A percentile compares a stretch with the other conserved stretches of the same genome.
These are phyloP conservation scores for Cathartes aura DNA, from an alignment of 2,113 vertebrate genomes.

Conservation along the genomic window DNA sequence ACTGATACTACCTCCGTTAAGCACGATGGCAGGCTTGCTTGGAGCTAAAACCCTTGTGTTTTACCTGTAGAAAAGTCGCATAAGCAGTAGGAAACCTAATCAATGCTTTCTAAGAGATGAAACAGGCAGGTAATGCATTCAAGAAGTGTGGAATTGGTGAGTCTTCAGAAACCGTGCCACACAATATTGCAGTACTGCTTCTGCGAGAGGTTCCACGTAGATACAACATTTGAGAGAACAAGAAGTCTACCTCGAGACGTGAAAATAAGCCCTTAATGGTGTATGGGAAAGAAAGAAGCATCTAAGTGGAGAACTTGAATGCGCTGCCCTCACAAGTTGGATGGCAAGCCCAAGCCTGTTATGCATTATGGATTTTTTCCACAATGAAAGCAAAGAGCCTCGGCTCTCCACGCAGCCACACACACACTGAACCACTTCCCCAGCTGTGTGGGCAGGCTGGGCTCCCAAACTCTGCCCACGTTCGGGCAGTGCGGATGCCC, in stretches of 20 bases:
- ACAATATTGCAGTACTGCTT: accelerated
- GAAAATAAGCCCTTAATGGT: background rate
- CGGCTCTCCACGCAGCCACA: background rate
- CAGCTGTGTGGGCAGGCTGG: background rate
- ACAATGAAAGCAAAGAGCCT: background rate
- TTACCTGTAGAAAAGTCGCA: background rate
- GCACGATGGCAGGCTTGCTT: accelerated
- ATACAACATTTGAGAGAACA: too few species aligned
- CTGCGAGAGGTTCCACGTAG: background rate
- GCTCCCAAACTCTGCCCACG: background rate
- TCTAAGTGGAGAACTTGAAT: background rate
- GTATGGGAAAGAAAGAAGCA: accelerated
- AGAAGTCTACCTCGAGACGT: accelerated
- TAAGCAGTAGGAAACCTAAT: background rate
- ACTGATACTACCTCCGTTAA: background rate
- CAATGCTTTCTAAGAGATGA: background rate
- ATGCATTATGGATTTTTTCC: background rate
- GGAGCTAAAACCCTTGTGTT: background rate
- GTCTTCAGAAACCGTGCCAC: accelerated
- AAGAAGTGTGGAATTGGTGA: accelerated
- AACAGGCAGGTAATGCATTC: background rate
- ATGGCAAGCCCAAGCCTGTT: background rate
- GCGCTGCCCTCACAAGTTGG: background rate
- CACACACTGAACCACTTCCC: accelerated
- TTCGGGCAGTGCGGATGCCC: accelerated